A percentile compares a stretch with the other conserved stretches of the same genome.
Conservation (phyloP, 92 coral and sea anemone genomes). For the Palythoa grandiflora region DNA sequence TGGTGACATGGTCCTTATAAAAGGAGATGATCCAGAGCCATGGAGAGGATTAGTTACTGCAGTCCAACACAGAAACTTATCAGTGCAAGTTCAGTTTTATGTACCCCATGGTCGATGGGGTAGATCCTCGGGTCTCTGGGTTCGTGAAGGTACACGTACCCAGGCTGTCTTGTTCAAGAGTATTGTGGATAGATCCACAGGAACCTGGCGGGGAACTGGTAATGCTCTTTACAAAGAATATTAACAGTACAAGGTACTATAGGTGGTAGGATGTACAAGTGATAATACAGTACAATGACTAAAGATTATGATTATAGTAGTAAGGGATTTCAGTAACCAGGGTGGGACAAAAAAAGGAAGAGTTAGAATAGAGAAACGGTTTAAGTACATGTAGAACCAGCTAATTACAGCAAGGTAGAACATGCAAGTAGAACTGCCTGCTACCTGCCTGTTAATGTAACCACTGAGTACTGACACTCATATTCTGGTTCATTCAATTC, state of each 20-base stretch:
- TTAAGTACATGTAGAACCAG: slow-evolving; percentile 19
- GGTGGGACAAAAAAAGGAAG: slow-evolving; percentile 23
- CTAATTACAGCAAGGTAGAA: slow-evolving; percentile 16
- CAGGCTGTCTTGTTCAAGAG: slow-evolving; percentile 28
- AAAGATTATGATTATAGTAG: slow-evolving; percentile 17
- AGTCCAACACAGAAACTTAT: slow-evolving; percentile 30
- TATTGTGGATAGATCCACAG: slow-evolving; percentile 33
- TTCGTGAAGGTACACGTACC: slow-evolving; percentile 34
- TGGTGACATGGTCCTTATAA: slow-evolving; percentile 59
- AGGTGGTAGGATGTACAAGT: slow-evolving; percentile 15
- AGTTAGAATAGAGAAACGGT: slow-evolving; percentile 12
- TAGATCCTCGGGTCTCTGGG: slow-evolving; percentile 42
- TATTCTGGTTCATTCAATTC: slow-evolving; percentile 16
- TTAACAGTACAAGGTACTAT: slow-evolving; percentile 38
- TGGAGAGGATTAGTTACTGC: slow-evolving; percentile 49
- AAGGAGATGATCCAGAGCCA: slow-evolving; percentile 64
- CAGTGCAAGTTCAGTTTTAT: slow-evolving; percentile 45
- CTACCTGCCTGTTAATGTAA: slow-evolving; percentile 7
- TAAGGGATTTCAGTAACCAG: slow-evolving; percentile 12
- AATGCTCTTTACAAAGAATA: slow-evolving; percentile 44
- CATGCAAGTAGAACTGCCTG: slow-evolving; percentile 17
- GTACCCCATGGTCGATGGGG: slow-evolving; percentile 45
- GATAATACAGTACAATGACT: slow-evolving; percentile 26
- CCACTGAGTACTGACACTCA: slow-evolving; percentile 17
- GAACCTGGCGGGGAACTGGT: slow-evolving; percentile 37